Evolutionary conservation across 2,797 vertebrate species (phyloP), one percentile per base, ranked within the genome.

Genomic region (Corythornis leucogaster): DNA sequence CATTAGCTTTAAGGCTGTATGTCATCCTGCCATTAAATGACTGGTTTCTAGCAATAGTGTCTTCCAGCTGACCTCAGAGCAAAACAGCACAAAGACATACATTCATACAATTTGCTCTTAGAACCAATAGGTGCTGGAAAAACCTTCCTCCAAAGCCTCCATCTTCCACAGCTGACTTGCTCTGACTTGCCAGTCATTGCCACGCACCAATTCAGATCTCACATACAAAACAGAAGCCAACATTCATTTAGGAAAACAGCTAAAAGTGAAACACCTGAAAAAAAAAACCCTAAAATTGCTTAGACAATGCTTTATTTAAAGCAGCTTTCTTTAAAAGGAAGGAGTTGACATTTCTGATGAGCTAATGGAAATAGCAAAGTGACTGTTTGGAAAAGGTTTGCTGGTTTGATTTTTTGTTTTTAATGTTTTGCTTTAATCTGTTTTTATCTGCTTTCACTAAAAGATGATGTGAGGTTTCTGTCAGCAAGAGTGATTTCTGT

Each of bases 1-100:
- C 93, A 74, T 96, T 92, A 89, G 78, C 86, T 91, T 94, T 77
- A 53, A 94, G 93, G 92, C 86, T 94, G 75, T 69, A 76, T 95
- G 88, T 95, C 87, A 67, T 24, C 28, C 9, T 66, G 82, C 77
- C 46, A 46, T 95, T 90, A 94, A 97, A 96, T 93, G 88, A 25
- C n/a, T 67, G 62, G 80, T 95, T 94, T 76, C 40, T 67, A 87
- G 83, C 94, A 87, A 88, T 9, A 33, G 55, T 10, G 35, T 82
- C 94, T 96, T 92, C 90, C 84, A 87, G 87, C 70, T 90, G 92
- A 88, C 81, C 91, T 96, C 55, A 57, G 80, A 80, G 82, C 77
- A 92, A 83, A 85, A n/a, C 8, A 68, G 80, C 12, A 88, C 64
- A 50, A 57, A 31, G 63, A 40, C 20, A 51, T 33, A 69, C 54